These are phyloP conservation scores for Scomber scombrus DNA, from an alignment of 2,113 vertebrate genomes.

Conservation along the genomic window DNA sequence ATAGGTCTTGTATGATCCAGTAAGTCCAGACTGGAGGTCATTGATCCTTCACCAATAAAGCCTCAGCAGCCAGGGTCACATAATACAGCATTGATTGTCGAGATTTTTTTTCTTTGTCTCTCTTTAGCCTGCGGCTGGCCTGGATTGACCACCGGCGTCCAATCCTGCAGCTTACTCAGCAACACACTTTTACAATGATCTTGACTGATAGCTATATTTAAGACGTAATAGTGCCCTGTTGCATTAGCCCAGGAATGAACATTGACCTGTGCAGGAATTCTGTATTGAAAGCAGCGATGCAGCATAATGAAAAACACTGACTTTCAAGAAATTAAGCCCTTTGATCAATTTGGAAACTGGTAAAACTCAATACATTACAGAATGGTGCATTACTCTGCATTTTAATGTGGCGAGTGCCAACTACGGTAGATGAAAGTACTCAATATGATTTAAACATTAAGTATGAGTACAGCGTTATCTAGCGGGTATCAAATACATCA, in stretches of 20 bases:
- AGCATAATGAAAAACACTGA: background rate
- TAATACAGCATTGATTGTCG: conserved; percentile 49
- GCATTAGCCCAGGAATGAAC: background rate
- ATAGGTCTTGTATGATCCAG: conserved; percentile 60
- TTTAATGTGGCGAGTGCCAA: no score
- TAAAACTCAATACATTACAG: no score
- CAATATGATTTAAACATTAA: background rate
- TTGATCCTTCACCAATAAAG: conserved; percentile 62
- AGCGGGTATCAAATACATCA: no score
- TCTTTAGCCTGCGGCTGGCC: conserved; percentile 7
- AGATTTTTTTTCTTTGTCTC: conserved; percentile 22
- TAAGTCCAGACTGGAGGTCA: conserved; percentile 62
- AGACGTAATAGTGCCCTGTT: background rate
- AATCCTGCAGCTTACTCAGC: background rate
- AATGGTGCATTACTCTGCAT: background rate
- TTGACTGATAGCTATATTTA: conserved; percentile 1
- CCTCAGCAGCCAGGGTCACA: conserved; percentile 52
- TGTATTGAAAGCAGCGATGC: background rate
- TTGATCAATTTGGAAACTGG: background rate
- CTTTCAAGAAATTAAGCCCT: background rate
- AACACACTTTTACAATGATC: background rate
- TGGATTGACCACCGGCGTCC: conserved; percentile 25
- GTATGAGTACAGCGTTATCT: background rate
- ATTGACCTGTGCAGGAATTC: background rate
- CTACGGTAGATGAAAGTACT: background rate